phyloP scores from a whole-genome alignment of 2,888 invertebrate genomes.

The Allygus modestus region DNA sequence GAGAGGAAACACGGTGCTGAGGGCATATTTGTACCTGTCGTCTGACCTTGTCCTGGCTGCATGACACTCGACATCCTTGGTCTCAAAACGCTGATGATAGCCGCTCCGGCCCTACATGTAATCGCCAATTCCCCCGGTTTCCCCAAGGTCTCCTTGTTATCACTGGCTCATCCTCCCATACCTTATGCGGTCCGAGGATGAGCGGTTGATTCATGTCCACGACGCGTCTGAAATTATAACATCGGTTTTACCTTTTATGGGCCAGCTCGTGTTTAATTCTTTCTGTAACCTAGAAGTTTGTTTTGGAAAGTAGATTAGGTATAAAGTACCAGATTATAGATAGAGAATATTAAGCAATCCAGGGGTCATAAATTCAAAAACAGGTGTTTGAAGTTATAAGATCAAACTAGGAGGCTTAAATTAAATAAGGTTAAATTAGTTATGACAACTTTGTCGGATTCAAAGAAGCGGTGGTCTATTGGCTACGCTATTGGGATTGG shows the following conservation, averaged over 20 bases:
- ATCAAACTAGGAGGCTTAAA: no score
- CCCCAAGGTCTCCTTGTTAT: neutral
- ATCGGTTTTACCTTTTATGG: conserved; percentile 3
- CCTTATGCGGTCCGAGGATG: neutral
- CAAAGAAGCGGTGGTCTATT: no score
- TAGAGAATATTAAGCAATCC: no score
- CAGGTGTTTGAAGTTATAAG: no score
- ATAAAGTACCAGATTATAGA: no score
- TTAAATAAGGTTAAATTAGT: no score
- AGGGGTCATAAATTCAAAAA: no score
- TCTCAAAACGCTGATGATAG: conserved; percentile 9
- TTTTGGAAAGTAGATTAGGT: no score
- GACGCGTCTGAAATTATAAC: neutral
- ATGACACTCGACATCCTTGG: neutral
- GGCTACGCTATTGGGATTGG: no score
- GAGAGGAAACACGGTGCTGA: no score
- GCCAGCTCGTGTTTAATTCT: neutral
- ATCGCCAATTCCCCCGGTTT: conserved; percentile 8
- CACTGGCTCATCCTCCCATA: neutral
- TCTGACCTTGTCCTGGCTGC: neutral
- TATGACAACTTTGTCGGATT: no score
- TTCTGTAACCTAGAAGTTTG: neutral
- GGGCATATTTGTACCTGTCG: neutral
- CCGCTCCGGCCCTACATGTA: conserved; percentile 23
- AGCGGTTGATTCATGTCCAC: neutral